Evolutionary conservation across 2,888 invertebrate genomes (phyloP).

Genomic region (Tridacna gigas): DNA sequence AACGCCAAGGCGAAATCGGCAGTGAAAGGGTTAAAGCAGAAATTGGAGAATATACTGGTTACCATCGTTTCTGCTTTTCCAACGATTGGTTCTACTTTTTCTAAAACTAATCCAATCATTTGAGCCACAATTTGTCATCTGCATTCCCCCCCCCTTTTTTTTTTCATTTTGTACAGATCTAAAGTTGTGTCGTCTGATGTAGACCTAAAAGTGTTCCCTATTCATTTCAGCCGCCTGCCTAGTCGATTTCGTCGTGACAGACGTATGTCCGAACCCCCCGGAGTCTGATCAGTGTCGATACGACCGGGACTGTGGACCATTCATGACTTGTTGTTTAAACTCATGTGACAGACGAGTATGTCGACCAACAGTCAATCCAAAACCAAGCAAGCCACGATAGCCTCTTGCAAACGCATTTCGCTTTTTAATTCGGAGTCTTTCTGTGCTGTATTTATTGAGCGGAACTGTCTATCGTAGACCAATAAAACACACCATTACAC

Average conservation of each 20-base stretch:
- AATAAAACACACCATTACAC: too few relatives aligned
- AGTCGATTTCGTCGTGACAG: constrained; percentile 40
- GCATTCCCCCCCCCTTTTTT: too few relatives aligned
- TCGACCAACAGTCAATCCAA: constrained; percentile 42
- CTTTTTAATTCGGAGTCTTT: too few relatives aligned
- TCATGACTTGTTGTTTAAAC: constrained; percentile 54
- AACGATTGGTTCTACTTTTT: too few relatives aligned
- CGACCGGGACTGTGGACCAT: constrained; percentile 51
- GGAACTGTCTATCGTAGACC: not conserved
- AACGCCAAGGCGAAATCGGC: too few relatives aligned
- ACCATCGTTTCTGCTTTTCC: too few relatives aligned
- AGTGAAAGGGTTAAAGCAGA: too few relatives aligned
- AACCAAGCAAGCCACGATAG: constrained; percentile 49
- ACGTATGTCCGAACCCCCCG: constrained; percentile 38
- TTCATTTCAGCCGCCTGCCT: constrained; percentile 55
- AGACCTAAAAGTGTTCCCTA: not conserved
- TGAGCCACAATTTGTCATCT: too few relatives aligned
- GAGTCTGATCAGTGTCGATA: constrained; percentile 43
- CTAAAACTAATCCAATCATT: too few relatives aligned
- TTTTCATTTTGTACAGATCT: too few relatives aligned
- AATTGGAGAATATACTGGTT: too few relatives aligned
- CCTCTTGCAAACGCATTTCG: not conserved
- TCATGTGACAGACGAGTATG: constrained; percentile 55
- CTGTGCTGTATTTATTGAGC: not conserved
- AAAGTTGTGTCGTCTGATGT: too few relatives aligned